phyloP scores from a whole-genome alignment of 1,140 invertebrate species.

The Micrasema minimum region DNA sequence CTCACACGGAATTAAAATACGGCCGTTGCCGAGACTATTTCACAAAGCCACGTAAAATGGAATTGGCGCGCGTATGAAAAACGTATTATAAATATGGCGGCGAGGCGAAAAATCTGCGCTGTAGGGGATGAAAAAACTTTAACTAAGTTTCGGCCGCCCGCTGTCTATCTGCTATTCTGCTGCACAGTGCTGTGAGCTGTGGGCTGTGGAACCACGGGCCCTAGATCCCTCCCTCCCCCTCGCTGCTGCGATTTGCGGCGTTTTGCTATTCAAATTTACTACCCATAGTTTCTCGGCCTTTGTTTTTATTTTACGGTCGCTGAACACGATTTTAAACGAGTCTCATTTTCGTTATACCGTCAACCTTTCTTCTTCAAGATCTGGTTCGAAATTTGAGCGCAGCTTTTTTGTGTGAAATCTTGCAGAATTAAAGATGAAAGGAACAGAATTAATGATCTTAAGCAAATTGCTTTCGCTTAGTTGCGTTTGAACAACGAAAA shows the following conservation, averaged over 20 bases:
- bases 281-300: slow-evolving; percentile 9
- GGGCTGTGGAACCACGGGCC: background rate
- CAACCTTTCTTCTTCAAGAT: too few species aligned
- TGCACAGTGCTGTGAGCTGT: background rate
- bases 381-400: too few species aligned
- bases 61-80: slow-evolving; percentile 46
- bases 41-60: slow-evolving; percentile 45
- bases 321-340: slow-evolving; percentile 33
- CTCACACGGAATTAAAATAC: slow-evolving; percentile 47
- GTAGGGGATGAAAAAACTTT: slow-evolving; percentile 36
- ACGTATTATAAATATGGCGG: slow-evolving; percentile 45
- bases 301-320: slow-evolving; percentile 30
- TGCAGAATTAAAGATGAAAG: too few species aligned
- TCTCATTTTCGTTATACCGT: background rate
- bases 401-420: too few species aligned
- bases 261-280: slow-evolving; percentile 29
- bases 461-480: too few species aligned
- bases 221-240: background rate
- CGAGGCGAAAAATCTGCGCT: slow-evolving; percentile 42
- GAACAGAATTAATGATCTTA: too few species aligned
- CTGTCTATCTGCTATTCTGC: slow-evolving; percentile 28
- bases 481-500: too few species aligned
- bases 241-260: slow-evolving; percentile 6
- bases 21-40: slow-evolving; percentile 39
- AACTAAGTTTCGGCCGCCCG: slow-evolving; percentile 32